Evolutionary conservation across 2,113 vertebrate genomes (phyloP).

Genomic region (Phylloscopus trochiloides): DNA sequence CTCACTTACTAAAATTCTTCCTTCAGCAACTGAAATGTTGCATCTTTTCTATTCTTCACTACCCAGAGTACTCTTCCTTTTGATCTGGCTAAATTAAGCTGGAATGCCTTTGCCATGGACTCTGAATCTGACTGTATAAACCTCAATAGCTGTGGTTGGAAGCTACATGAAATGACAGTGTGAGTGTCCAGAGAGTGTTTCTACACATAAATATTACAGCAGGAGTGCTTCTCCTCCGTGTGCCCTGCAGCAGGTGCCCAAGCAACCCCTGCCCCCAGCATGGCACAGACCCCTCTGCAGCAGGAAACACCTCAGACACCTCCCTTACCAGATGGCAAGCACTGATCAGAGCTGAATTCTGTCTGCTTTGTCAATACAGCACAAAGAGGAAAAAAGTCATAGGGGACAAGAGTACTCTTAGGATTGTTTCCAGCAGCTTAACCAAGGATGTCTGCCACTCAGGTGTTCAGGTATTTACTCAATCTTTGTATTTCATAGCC

Average conservation of each 20-base stretch:
- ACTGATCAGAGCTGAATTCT: neutral
- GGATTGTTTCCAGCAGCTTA: neutral
- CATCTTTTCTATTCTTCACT: neutral
- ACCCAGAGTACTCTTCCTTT: neutral
- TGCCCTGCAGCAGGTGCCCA: neutral
- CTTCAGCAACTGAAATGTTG: neutral
- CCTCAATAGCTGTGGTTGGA: accelerated
- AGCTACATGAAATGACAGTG: neutral
- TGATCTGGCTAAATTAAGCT: neutral
- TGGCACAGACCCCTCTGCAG: neutral
- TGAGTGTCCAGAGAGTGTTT: neutral
- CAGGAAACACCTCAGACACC: neutral
- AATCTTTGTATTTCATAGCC: neutral
- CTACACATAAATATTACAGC: neutral
- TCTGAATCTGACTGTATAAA: neutral
- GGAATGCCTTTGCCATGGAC: neutral
- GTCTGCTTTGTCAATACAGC: neutral
- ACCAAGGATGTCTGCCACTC: neutral
- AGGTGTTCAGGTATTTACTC: neutral
- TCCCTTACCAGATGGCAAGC: neutral
- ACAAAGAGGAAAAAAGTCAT: neutral
- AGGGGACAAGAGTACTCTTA: neutral
- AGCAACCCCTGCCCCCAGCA: neutral
- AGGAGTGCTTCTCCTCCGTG: neutral
- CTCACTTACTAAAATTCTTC: neutral